Conservation (phyloP, 2,888 invertebrate species). For the Carterocephalus palaemon region DNA sequence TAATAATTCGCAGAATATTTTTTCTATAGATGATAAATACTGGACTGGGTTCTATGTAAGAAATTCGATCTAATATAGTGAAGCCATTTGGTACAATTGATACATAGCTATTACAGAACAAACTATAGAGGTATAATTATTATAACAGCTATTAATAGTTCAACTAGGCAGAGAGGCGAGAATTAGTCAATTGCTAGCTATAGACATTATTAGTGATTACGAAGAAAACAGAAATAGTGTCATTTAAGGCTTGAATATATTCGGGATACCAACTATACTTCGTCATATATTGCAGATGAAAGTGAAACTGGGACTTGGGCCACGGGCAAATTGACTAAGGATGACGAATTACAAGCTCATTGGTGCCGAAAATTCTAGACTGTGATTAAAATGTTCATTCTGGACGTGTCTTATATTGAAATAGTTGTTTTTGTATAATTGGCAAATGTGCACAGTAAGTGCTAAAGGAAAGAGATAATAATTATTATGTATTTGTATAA, state of each 20-base stretch:
- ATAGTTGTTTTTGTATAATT: constrained; percentile 77
- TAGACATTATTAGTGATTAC: constrained; percentile 63
- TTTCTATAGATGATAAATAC: constrained; percentile 61
- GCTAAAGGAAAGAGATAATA: constrained; percentile 43
- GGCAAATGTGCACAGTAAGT: constrained; percentile 58
- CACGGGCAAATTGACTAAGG: constrained; percentile 38
- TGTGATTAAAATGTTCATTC: constrained; percentile 78
- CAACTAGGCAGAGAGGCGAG: constrained; percentile 65
- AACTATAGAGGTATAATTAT: constrained; percentile 48
- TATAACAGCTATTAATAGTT: constrained; percentile 65
- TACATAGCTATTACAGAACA: constrained; percentile 56
- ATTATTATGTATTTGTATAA: constrained; percentile 46
- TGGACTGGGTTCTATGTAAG: constrained; percentile 56
- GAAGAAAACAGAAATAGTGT: constrained; percentile 52
- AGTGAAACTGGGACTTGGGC: background rate
- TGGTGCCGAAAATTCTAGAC: constrained; percentile 78
- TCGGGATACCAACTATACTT: constrained; percentile 47
- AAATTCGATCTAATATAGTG: constrained; percentile 48
- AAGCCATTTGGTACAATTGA: constrained; percentile 63
- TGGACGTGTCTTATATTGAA: constrained; percentile 79
- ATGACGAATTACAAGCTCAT: constrained; percentile 76
- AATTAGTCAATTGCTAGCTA: constrained; percentile 78
- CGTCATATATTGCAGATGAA: constrained; percentile 43
- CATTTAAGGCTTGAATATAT: constrained; percentile 61
- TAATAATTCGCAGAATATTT: constrained; percentile 66